These are phyloP conservation scores for Prolemur simus DNA, from an alignment of 2,113 vertebrate species.

Conservation along the genomic window DNA sequence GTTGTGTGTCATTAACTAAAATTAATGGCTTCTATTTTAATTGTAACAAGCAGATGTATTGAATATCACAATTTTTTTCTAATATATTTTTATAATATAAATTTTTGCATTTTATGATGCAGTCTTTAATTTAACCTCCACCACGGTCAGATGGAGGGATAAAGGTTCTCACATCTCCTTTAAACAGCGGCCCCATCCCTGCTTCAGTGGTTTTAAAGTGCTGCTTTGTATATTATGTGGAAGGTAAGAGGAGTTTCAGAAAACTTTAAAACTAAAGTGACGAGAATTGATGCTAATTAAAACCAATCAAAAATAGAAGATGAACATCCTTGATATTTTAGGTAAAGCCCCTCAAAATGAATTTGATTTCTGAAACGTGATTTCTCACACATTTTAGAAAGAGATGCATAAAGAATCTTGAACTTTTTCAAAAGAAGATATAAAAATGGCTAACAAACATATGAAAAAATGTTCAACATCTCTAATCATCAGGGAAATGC, in stretches of 20 bases:
- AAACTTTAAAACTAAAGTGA: neutral
- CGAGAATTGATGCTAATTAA: neutral
- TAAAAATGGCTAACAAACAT: too few relatives aligned
- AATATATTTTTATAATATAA: neutral
- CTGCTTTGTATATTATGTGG: neutral
- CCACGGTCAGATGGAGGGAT: neutral
- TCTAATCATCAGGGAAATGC: too few relatives aligned
- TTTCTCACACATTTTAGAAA: neutral
- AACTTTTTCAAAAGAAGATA: too few relatives aligned
- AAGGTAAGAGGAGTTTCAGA: neutral
- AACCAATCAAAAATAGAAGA: slow-evolving; percentile 3
- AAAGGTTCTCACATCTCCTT: neutral
- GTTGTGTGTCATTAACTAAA: neutral
- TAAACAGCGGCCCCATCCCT: neutral
- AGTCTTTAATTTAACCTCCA: neutral
- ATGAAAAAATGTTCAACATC: too few relatives aligned
- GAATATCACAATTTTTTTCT: neutral
- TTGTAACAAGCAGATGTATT: neutral
- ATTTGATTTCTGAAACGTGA: neutral
- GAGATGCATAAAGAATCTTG: neutral
- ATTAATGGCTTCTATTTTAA: neutral
- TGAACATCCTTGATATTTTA: neutral
- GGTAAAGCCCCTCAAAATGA: neutral
- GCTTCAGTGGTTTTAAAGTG: neutral
- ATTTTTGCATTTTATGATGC: neutral